phyloP scores from a whole-genome alignment of 2,888 invertebrate species.

The Trilocha varians region DNA sequence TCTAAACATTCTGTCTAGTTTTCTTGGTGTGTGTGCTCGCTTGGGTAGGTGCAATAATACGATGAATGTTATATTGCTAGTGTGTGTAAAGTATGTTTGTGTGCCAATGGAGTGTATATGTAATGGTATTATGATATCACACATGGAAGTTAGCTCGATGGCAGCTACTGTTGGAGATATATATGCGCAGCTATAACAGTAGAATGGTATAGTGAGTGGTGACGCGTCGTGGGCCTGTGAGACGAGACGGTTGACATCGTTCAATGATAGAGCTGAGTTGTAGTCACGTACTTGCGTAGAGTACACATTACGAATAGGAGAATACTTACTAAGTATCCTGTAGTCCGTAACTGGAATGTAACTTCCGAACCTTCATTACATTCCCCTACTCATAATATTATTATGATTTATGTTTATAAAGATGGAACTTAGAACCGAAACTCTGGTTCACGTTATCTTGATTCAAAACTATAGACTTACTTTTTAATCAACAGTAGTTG shows the following conservation, averaged over 20 bases:
- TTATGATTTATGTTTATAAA: too few species aligned
- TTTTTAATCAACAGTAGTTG: too few species aligned
- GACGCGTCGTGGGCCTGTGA: slow-evolving; percentile 70
- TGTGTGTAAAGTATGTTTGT: slow-evolving; percentile 45
- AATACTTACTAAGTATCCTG: slow-evolving; percentile 53
- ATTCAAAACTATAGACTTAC: too few species aligned
- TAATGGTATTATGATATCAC: slow-evolving; percentile 23
- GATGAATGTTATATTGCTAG: slow-evolving; percentile 32
- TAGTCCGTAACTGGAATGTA: slow-evolving; percentile 14
- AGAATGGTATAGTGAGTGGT: slow-evolving; percentile 50
- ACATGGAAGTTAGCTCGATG: slow-evolving; percentile 57
- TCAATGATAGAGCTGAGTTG: slow-evolving; percentile 71
- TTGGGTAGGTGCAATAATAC: slow-evolving; percentile 43
- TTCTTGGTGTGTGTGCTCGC: slow-evolving; percentile 62
- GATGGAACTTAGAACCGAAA: too few species aligned
- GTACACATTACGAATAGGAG: too few species aligned
- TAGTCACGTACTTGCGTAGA: slow-evolving; percentile 52
- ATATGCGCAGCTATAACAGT: slow-evolving; percentile 67
- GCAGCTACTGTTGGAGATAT: slow-evolving; percentile 58
- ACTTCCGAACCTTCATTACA: background rate
- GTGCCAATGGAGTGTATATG: slow-evolving; percentile 20
- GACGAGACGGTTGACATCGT: slow-evolving; percentile 71
- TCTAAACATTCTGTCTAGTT: slow-evolving; percentile 56
- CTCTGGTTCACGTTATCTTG: too few species aligned
- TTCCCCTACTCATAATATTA: too few species aligned